phyloP scores from a whole-genome alignment of 2,797 vertebrate genomes.

The Otus scops region DNA sequence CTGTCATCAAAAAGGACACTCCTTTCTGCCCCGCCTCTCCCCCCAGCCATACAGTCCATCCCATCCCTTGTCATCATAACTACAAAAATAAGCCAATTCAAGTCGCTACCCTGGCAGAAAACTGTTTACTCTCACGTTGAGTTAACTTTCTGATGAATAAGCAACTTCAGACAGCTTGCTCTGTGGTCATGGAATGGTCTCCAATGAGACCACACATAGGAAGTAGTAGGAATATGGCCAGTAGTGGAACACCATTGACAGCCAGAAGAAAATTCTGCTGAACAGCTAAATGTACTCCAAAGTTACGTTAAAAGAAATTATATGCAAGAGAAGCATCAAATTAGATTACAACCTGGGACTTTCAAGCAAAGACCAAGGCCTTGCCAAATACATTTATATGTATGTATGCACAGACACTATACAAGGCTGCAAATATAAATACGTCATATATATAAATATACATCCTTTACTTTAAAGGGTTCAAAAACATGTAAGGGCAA shows the following conservation, averaged over 20 bases:
- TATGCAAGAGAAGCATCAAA: background rate
- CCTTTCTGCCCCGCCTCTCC: background rate
- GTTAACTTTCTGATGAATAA: background rate
- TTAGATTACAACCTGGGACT: background rate
- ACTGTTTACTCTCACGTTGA: background rate
- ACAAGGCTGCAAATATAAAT: background rate
- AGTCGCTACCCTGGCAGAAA: background rate
- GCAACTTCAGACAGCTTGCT: background rate
- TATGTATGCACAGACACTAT: background rate
- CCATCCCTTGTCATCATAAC: background rate
- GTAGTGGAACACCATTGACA: background rate
- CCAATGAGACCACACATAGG: background rate
- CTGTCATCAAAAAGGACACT: background rate
- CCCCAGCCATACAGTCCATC: background rate
- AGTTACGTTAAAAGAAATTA: background rate
- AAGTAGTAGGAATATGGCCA: accelerated
- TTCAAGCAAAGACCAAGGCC: background rate
- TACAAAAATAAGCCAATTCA: background rate
- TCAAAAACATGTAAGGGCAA: background rate
- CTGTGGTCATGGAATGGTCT: background rate
- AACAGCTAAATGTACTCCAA: background rate
- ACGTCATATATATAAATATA: background rate
- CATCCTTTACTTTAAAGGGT: background rate
- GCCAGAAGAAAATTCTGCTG: background rate
- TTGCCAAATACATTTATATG: background rate